Conservation (phyloP, 2,113 vertebrate species). For the Lophochroa leadbeateri region DNA sequence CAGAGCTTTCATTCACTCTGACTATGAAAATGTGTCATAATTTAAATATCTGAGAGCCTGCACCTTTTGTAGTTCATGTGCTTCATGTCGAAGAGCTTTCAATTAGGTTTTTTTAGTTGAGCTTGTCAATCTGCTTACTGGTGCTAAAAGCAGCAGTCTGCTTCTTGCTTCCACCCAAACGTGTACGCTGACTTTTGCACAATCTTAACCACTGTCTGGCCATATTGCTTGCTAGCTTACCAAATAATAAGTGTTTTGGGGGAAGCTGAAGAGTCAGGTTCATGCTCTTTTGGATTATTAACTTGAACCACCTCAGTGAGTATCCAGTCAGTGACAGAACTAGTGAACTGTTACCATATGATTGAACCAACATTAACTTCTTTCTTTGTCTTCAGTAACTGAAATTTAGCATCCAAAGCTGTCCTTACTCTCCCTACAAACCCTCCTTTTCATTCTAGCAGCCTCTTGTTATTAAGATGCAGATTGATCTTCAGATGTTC, state of each 20-base stretch:
- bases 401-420: not conserved
- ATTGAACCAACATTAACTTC: not conserved
- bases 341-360: not conserved
- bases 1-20: not conserved
- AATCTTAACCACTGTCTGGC: not conserved
- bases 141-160: not conserved
- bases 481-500: not conserved
- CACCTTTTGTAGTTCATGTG: not conserved
- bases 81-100: not conserved
- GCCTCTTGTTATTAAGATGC: not conserved
- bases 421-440: rapidly evolving
- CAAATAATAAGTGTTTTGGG: not conserved
- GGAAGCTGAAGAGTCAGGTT: not conserved
- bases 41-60: not conserved
- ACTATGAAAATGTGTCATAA: not conserved
- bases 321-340: not conserved
- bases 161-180: not conserved
- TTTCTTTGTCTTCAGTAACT: not conserved
- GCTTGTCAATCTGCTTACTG: not conserved
- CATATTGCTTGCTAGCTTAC: not conserved
- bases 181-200: not conserved
- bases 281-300: not conserved
- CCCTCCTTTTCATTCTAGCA: not conserved
- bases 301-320: not conserved
- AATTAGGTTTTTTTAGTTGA: not conserved